Evolutionary conservation across 1,140 invertebrate species (phyloP).

Genomic region (Zaprionus ghesquierei): DNA sequence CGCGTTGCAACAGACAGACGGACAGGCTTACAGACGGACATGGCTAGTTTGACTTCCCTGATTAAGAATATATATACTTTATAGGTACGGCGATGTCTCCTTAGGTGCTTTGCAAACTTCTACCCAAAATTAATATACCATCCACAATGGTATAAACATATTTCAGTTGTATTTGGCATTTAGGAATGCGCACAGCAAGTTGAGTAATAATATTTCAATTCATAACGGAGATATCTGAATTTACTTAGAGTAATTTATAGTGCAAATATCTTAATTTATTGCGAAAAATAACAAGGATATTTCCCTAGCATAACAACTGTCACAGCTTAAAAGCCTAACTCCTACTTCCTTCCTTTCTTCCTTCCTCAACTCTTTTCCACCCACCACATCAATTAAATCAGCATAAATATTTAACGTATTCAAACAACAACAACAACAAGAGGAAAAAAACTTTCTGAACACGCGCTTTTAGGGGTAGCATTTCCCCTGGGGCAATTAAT

Average conservation of each 20-base stretch:
- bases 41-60: too few species aligned
- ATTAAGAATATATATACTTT: too few species aligned
- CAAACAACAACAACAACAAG: not conserved
- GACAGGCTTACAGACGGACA: too few species aligned
- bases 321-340: not conserved
- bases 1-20: too few species aligned
- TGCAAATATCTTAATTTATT: too few species aligned
- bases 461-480: not conserved
- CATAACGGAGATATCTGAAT: not conserved
- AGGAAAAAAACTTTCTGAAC: not conserved
- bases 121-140: too few species aligned
- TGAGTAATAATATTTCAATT: not conserved
- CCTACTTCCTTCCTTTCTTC: not conserved
- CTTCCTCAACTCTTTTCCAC: too few species aligned
- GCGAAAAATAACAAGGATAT: too few species aligned
- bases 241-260: not conserved
- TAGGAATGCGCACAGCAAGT: not conserved
- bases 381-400: not conserved
- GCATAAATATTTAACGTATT: constrained; percentile 1
- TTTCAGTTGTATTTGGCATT: not conserved
- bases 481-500: not conserved
- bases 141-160: too few species aligned
- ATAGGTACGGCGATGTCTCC: too few species aligned
- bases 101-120: too few species aligned
- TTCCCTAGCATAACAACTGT: too few species aligned